Evolutionary conservation across 1,140 invertebrate genomes (phyloP), one percentile per base, ranked within the genome.

Genomic region (Tetragonula clypearis): DNA sequence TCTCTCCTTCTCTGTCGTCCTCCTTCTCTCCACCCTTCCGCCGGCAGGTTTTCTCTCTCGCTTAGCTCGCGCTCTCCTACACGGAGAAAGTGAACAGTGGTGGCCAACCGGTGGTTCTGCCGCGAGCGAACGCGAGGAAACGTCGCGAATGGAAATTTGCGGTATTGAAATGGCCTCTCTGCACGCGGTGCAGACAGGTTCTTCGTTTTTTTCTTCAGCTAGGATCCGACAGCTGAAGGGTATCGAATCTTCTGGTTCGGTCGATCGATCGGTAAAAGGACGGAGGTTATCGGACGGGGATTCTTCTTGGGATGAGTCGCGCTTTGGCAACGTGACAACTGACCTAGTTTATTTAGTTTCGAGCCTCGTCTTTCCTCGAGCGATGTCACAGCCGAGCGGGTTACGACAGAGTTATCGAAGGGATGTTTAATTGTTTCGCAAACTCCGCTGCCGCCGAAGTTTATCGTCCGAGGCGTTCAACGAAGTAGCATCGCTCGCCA

Each of bases 81-180:
- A 66, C 60, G 84, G 93, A 92, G 93, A 94, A 94, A 94, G 93
- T 94, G 92, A 93, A 91, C 93, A 94, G 93, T 94, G 93, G 93
- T 93, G 90, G 84, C 80, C 93, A 94, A 93, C 89, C 68, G 56
- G 19, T 19, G n/a, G 71, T 73, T 71, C 68, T 35, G 9, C 0
- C 4, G 3, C 49, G 41, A 35, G 65, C 35, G 3, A 55, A 26
- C 15, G 2, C n/a, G 14, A 30, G 17, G 21, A 12, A 49, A 72
- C 11, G 19, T 58, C 8, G 11, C 41, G 41, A 35, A 49, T 49
- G 6, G 41, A 41, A 62, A 76, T 35, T 41, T 21, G 19, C 12
- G 11, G 12, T 3, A n/a, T 14, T 5, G 41, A 49, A n/a, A 62
- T 12, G 1, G 60, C n/a, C 14, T 62, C 60, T 5, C 14, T 62